Evolutionary conservation across 1,140 invertebrate genomes (phyloP).

Genomic region (Bathynomus jamesi): DNA sequence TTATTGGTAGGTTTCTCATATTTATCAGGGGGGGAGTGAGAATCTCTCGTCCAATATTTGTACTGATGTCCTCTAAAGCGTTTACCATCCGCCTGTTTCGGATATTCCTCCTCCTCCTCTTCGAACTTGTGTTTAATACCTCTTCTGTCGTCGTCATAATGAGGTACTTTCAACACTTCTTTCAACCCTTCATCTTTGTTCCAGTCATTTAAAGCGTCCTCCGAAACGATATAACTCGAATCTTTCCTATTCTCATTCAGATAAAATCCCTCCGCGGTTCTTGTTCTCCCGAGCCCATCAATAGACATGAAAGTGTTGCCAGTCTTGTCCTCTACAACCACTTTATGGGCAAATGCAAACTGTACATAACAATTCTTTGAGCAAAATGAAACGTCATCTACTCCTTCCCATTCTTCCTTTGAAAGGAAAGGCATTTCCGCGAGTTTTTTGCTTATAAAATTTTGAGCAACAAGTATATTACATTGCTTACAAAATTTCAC

Average conservation of each 20-base stretch:
- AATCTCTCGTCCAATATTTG: conserved; percentile 59
- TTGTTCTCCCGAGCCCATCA: conserved; percentile 16
- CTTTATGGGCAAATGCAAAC: conserved; percentile 24
- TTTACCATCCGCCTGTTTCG: conserved; percentile 52
- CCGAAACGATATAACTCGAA: conserved; percentile 13
- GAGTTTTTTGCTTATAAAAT: conserved; percentile 46
- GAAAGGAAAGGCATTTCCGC: conserved; percentile 40
- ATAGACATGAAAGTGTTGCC: background rate
- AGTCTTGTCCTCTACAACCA: conserved; percentile 18
- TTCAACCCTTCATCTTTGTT: conserved; percentile 32
- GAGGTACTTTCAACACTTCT: conserved; percentile 25
- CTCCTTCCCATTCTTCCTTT: conserved; percentile 44
- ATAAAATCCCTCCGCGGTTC: conserved; percentile 22
- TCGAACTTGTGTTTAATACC: conserved; percentile 16
- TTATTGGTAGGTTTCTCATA: conserved; percentile 69
- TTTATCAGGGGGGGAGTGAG: conserved; percentile 55
- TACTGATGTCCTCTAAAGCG: conserved; percentile 64
- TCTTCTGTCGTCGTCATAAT: conserved; percentile 15
- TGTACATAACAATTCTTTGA: conserved; percentile 36
- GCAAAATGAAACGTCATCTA: conserved; percentile 35
- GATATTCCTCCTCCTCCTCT: conserved; percentile 39
- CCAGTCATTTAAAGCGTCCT: conserved; percentile 23
- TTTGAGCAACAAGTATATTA: conserved; percentile 77
- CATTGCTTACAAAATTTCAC: conserved; percentile 86
- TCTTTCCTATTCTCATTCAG: conserved; percentile 22